Base-by-base conservation (phyloP, 2,888 invertebrate species). In the Mystacides longicornis region DNA sequence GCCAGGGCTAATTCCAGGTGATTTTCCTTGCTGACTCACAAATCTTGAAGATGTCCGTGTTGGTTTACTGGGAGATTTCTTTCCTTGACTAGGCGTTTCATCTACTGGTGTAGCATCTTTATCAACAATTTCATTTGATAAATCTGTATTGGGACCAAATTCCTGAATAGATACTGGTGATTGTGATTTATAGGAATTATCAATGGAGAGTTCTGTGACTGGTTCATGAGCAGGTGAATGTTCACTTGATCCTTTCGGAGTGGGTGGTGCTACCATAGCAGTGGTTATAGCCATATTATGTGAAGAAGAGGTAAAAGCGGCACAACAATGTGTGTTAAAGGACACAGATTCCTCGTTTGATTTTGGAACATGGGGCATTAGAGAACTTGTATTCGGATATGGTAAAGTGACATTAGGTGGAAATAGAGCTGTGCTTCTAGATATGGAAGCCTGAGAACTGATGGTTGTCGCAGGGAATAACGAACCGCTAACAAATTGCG, bases 281-380 rank as follows among this genome's bases (percentile, higher is more conserved):
- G 88, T 85, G 0, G 89, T 89, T 11, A 90, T 71, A 1, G 88
- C 88, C 75, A 90, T 82, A 65, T 89, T 90, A 67, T 89, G 89
- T 55, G 87, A 85, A 0, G 89, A 87, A 5, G 89, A 85, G 1
- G 89, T 89, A 67, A 90, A 91, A 2, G 90, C 86, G 4, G 89
- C 89, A 4, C 81, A 81, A 66, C 85, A 85, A 0, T 84, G 72
- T 3, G 81, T 75, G 3, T 79, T 74, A 64, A 70, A 73, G 56
- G 74, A 73, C 60, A 77, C 66, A 22, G 67, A 70, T 65, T 80
- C 79, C 46, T 79, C 80, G 43, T 21, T 61, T 33, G 71, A 68
- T 62, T 85, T 84, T 9, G 76, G 67, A 22, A 78, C 67, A 7
- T 81, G 79, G 33, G 80, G 79, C 62, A 81, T 67, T 48, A 83